These are phyloP conservation scores for Indicator indicator DNA, from an alignment of 2,113 vertebrate genomes.

Conservation along the genomic window DNA sequence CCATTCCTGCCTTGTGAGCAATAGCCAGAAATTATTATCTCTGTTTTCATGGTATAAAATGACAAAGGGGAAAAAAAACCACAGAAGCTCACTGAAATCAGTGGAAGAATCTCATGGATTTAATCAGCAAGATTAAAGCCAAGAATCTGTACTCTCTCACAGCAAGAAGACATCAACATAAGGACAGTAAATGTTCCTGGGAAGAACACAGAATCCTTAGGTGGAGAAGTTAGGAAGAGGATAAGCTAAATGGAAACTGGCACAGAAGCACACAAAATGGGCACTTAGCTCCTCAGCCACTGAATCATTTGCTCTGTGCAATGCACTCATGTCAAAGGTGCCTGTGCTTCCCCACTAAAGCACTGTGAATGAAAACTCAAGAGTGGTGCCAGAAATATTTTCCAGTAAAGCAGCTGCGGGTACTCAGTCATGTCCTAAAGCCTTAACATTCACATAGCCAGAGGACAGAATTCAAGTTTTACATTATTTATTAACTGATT, in stretches of 20 bases:
- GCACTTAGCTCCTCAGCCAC: background rate
- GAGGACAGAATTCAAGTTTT: background rate
- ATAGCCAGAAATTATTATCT: constrained; percentile 27
- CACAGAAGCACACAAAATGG: background rate
- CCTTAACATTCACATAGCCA: background rate
- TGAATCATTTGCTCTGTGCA: background rate
- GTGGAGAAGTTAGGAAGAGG: background rate
- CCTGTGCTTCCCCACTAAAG: background rate
- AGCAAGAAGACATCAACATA: background rate
- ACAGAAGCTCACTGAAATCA: background rate
- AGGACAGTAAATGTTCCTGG: background rate
- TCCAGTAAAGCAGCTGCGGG: background rate
- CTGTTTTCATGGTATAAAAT: background rate
- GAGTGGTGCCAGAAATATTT: background rate
- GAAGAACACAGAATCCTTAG: background rate
- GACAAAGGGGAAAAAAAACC: background rate
- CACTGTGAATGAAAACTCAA: background rate
- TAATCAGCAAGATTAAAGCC: background rate
- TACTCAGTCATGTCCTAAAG: background rate
- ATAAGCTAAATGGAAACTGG: background rate
- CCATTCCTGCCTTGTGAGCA: constrained; percentile 41
- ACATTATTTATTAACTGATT: background rate
- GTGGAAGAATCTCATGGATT: background rate
- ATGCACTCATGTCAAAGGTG: fast-evolving
- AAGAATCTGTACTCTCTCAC: background rate